Percentiles rank a stretch among this genome's conserved stretches.
These are phyloP conservation scores for Rhinolophus sinicus DNA, from an alignment of 2,113 vertebrate genomes.

Conservation along the genomic window DNA sequence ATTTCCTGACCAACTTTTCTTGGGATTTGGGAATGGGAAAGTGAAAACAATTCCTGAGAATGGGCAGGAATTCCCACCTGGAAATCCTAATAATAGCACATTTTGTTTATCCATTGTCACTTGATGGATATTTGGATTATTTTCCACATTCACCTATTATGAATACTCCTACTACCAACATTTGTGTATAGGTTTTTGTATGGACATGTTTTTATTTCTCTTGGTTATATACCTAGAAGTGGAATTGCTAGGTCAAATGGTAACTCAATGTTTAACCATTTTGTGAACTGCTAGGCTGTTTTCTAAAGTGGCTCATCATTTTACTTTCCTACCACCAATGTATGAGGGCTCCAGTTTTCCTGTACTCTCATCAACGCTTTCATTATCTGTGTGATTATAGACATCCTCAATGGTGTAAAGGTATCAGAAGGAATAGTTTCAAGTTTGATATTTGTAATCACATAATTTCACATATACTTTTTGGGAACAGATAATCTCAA, in stretches of 20 bases:
- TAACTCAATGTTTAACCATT: not conserved
- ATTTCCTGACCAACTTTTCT: no score
- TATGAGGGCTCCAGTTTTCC: not conserved
- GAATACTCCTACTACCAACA: not conserved
- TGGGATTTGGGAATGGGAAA: no score
- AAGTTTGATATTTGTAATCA: slow-evolving; percentile 26
- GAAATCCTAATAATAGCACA: not conserved
- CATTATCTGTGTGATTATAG: not conserved
- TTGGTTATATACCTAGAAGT: not conserved
- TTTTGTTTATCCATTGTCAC: not conserved
- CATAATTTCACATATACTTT: slow-evolving; percentile 5
- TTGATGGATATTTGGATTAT: not conserved
- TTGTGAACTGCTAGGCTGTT: not conserved
- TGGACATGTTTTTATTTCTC: not conserved
- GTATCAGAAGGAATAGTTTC: slow-evolving; percentile 14
- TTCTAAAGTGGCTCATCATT: not conserved
- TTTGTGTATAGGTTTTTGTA: not conserved
- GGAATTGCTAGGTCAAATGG: not conserved
- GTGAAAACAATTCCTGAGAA: no score
- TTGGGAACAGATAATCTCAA: not conserved
- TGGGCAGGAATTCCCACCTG: no score
- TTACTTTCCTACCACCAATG: not conserved
- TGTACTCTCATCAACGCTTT: not conserved
- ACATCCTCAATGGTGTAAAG: not conserved
- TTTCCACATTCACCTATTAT: not conserved